A percentile compares a stretch with the other conserved stretches of the same genome.
Evolutionary conservation across 2,888 invertebrate genomes (phyloP).

Genomic region (Phalera bucephala): DNA sequence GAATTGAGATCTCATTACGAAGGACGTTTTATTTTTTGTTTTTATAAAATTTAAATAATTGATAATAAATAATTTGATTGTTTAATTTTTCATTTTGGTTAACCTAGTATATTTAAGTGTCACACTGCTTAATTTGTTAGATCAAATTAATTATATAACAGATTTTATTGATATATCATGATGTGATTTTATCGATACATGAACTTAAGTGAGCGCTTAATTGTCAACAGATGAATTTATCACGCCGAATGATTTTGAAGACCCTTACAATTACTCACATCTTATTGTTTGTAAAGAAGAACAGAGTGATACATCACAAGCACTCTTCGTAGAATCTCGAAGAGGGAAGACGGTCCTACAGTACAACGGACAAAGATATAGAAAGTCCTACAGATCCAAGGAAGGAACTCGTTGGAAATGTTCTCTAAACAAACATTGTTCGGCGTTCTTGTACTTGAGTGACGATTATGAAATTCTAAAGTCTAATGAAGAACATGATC

Average conservation of each 20-base stretch:
- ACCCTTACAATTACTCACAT: too few relatives aligned
- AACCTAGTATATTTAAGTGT: too few relatives aligned
- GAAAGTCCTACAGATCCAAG: constrained; percentile 51
- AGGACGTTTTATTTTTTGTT: background rate
- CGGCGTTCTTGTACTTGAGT: constrained; percentile 55
- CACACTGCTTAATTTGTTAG: too few relatives aligned
- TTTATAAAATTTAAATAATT: too few relatives aligned
- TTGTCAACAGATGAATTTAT: too few relatives aligned
- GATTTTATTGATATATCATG: too few relatives aligned
- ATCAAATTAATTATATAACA: too few relatives aligned
- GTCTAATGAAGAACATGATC: constrained; percentile 48
- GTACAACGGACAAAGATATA: constrained; percentile 57
- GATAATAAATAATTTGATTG: background rate
- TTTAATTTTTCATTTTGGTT: too few relatives aligned
- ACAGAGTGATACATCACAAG: constrained; percentile 23
- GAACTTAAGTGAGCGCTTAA: too few relatives aligned
- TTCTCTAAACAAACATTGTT: constrained; percentile 50
- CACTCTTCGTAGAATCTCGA: constrained; percentile 50
- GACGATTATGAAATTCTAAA: constrained; percentile 57
- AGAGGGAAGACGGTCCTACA: constrained; percentile 52
- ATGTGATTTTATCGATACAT: too few relatives aligned
- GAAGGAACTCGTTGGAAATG: constrained; percentile 62
- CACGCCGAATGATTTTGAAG: too few relatives aligned
- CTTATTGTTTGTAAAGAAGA: constrained; percentile 22
- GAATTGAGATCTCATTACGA: constrained; percentile 8